Evolutionary conservation across 2,888 invertebrate species (phyloP).

Genomic region (Agriopis marginaria): DNA sequence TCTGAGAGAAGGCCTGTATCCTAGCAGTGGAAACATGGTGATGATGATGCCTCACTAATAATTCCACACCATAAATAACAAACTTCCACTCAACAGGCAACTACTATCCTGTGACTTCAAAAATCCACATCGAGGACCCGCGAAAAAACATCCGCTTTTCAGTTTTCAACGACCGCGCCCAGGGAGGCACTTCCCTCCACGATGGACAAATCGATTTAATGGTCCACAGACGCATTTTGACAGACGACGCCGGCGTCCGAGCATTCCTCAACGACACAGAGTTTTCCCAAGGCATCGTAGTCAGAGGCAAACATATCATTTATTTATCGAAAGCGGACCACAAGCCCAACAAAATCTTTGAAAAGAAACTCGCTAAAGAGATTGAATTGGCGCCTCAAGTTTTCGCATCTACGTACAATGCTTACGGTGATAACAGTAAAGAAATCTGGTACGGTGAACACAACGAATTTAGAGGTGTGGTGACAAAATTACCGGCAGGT

Average conservation of each 20-base stretch:
- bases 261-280: slow-evolving; percentile 61
- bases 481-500: slow-evolving; percentile 87
- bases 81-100: slow-evolving; percentile 83
- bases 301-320: slow-evolving; percentile 66
- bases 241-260: slow-evolving; percentile 89
- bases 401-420: slow-evolving; percentile 45
- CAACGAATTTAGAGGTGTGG: slow-evolving; percentile 79
- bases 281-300: slow-evolving; percentile 49
- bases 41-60: too few relatives aligned
- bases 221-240: slow-evolving; percentile 92
- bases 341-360: slow-evolving; percentile 66
- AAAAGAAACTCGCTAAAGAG: slow-evolving; percentile 74
- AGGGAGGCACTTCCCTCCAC: slow-evolving; percentile 91
- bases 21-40: too few relatives aligned
- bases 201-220: slow-evolving; percentile 92
- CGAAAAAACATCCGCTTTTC: slow-evolving; percentile 79
- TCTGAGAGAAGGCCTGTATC: too few relatives aligned
- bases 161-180: slow-evolving; percentile 91
- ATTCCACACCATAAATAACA: not conserved
- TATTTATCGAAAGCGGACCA: slow-evolving; percentile 63
- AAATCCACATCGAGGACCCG: slow-evolving; percentile 89
- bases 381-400: slow-evolving; percentile 59
- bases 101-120: slow-evolving; percentile 96
- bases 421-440: slow-evolving; percentile 36
- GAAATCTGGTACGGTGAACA: slow-evolving; percentile 36